A percentile compares a stretch with the other conserved stretches of the same genome.
phyloP scores from a whole-genome alignment of 2,888 invertebrate genomes.

The Isoperla grammatica region DNA sequence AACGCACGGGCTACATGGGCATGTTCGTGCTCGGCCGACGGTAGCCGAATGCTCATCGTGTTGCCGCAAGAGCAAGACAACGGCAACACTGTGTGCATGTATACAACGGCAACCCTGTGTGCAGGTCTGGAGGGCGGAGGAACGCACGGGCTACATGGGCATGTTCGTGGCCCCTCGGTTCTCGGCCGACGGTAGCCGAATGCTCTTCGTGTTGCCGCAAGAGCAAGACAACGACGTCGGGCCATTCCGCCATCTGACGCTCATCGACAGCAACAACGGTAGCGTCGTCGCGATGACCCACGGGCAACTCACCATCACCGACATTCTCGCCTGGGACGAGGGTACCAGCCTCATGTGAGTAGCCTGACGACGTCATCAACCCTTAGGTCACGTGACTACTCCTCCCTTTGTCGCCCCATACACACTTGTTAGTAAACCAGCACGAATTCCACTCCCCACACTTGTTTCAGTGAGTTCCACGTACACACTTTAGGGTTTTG shows the following conservation, averaged over 20 bases:
- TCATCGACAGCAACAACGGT: not conserved
- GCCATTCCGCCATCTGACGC: conserved; percentile 35
- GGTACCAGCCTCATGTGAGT: conserved; percentile 2
- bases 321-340: conserved; percentile 9
- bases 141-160: conserved; percentile 73
- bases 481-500: too few relatives aligned
- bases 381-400: too few relatives aligned
- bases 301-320: conserved; percentile 1
- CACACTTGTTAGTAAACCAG: too few relatives aligned
- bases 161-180: conserved; percentile 64
- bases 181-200: conserved; percentile 59
- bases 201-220: conserved; percentile 67
- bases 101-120: too few relatives aligned
- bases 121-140: conserved; percentile 46
- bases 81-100: too few relatives aligned
- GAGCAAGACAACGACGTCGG: conserved; percentile 50
- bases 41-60: conserved; percentile 62
- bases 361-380: too few relatives aligned
- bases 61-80: conserved; percentile 58
- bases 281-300: not conserved
- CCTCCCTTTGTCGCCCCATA: too few relatives aligned
- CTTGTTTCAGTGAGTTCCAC: too few relatives aligned
- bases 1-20: conserved; percentile 73
- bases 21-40: conserved; percentile 64
- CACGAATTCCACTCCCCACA: too few relatives aligned